A percentile compares a stretch with the other conserved stretches of the same genome.
Conservation (phyloP, 1,140 invertebrate species). For the Drosophila arawakana region DNA sequence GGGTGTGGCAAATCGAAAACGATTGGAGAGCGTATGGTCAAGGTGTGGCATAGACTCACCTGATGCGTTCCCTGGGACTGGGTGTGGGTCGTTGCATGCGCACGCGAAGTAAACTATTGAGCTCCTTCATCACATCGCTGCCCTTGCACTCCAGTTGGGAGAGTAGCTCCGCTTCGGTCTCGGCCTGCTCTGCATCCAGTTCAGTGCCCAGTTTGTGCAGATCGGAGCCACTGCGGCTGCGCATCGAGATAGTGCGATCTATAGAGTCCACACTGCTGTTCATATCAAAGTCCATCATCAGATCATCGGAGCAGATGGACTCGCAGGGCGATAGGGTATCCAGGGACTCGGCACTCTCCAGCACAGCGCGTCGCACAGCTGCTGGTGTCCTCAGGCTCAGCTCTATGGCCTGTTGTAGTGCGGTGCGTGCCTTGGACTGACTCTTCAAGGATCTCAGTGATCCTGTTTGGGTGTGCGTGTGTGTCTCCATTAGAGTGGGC, state of each 20-base stretch:
- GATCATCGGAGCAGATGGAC: conserved; percentile 92
- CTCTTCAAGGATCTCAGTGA: conserved; percentile 77
- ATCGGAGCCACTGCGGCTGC: conserved; percentile 85
- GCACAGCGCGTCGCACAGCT: conserved; percentile 64
- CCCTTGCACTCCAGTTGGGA: conserved; percentile 85
- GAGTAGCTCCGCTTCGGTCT: conserved; percentile 84
- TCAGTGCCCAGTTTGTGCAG: conserved; percentile 85
- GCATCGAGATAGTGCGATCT: conserved; percentile 84
- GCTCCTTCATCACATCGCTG: conserved; percentile 86
- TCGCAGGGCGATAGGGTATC: conserved; percentile 92
- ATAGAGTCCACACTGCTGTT: conserved; percentile 90
- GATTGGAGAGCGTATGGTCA: background rate
- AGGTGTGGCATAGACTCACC: conserved; percentile 55
- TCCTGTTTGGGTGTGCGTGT: conserved; percentile 62
- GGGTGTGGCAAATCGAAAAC: conserved; percentile 6
- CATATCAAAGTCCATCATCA: conserved; percentile 93
- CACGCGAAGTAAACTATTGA: conserved; percentile 72
- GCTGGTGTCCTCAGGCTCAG: conserved; percentile 83
- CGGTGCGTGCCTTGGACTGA: conserved; percentile 73
- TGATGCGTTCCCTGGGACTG: conserved; percentile 65
- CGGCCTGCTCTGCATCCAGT: conserved; percentile 52
- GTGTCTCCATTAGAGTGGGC: conserved; percentile 76
- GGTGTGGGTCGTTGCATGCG: conserved; percentile 58
- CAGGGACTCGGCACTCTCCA: conserved; percentile 87
- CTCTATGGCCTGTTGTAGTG: conserved; percentile 78